Evolutionary conservation across 2,888 invertebrate species (phyloP).

Genomic region (Epinotia brunnichana): DNA sequence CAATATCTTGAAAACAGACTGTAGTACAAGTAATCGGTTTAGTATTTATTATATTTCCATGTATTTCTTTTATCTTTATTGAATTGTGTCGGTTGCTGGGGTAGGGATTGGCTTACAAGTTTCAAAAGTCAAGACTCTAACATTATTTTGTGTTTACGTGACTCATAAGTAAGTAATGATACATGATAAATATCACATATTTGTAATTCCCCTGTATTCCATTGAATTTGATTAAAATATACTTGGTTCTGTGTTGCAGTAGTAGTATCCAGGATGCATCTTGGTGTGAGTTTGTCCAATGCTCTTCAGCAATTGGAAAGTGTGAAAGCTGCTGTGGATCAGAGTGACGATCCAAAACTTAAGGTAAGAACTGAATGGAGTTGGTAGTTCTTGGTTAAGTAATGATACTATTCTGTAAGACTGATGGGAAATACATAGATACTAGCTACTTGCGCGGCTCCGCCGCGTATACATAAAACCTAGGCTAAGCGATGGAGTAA

Average conservation of each 20-base stretch:
- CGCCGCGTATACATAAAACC: too few species aligned
- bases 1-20: not conserved
- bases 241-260: not conserved
- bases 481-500: too few species aligned
- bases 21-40: not conserved
- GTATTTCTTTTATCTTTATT: not conserved
- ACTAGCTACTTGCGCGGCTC: too few species aligned
- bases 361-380: constrained; percentile 82
- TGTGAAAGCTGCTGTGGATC: constrained; percentile 93
- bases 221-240: not conserved
- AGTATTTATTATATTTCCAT: not conserved
- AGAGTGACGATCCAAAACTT: constrained; percentile 91
- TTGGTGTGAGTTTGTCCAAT: constrained; percentile 91
- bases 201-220: not conserved
- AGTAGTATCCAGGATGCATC: constrained; percentile 72
- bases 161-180: constrained; percentile 13
- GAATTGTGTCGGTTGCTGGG: not conserved
- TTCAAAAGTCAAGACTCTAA: not conserved
- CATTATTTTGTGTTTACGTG: constrained; percentile 1
- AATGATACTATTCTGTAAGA: too few species aligned
- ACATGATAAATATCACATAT: not conserved
- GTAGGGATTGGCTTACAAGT: not conserved
- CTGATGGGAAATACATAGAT: too few species aligned
- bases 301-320: constrained; percentile 95
- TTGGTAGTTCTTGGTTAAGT: too few species aligned